Base-by-base conservation (phyloP, 2,888 invertebrate species). In the Dolomedes plantarius region DNA sequence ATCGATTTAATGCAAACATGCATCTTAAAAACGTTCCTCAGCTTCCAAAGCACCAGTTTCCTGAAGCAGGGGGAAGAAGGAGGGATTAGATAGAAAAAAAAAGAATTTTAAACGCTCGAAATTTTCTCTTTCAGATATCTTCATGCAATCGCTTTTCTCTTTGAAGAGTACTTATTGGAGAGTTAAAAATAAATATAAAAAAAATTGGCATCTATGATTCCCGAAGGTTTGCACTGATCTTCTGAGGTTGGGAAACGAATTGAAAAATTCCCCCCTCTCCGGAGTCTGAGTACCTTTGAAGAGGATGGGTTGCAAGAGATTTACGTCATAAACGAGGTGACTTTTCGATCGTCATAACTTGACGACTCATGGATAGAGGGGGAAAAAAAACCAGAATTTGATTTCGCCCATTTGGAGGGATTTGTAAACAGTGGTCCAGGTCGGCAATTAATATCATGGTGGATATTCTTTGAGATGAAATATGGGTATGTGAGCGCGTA, bases 211-310 rank as follows among this genome's bases (percentile, higher is more conserved):
- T 56, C 56, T 13, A 6, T 23, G 56, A 56, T 23, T 56, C 56
- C 56, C 23, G 19, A 56, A 56, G 23, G 56, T 56, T 56, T 56
- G 56, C 23, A 56, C 56, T 23, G 56, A 56, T 23, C 56, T 56
- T 23, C 1, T 2, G 56, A 56, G 23, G 19, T 56, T 56, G 23
- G 56, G 5, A 23, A 56, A 56, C 56, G 56, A 56, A 56, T 56
- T 56, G 56, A 56, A 56, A 46, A 56, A 56, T 56, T 23, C 56
- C 16, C 23, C 56, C 56, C 56, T n/a, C 23, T 56, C 56, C 23
- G 23, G 19, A 56, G 5, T 19, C 41, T 23, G 56, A 19, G 23
- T 56, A 23, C 23, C 1, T 56, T 23, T 56, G 23, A 56, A 23
- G 56, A 3, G 23, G 36, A 2, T 16, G 23, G 23, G 56, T 19